phyloP scores from a whole-genome alignment of 2,888 invertebrate species.

The Calliphora vomitoria region DNA sequence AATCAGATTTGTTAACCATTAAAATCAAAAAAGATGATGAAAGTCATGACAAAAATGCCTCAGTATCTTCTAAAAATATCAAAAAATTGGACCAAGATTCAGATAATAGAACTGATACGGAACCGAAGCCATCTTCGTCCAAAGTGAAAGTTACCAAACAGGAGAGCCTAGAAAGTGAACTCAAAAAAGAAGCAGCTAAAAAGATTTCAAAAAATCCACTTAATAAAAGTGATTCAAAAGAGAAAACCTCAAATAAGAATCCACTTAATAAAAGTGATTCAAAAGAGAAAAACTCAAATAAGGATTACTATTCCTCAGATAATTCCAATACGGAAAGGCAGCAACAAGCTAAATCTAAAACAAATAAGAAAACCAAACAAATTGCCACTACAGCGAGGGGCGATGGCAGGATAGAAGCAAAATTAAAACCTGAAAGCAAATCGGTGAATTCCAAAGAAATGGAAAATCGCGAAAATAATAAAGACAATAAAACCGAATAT shows the following conservation, averaged over 20 bases:
- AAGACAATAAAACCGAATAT: background rate
- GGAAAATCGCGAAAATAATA: background rate
- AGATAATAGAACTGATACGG: background rate
- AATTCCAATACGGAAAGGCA: constrained; percentile 33
- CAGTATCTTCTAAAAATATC: constrained; percentile 27
- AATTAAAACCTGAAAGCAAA: constrained; percentile 35
- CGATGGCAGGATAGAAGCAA: background rate
- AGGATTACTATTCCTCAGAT: constrained; percentile 25
- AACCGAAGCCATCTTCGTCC: background rate
- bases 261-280: background rate
- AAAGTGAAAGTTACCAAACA: constrained; percentile 5
- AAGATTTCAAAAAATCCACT: background rate
- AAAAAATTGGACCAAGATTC: constrained; percentile 25
- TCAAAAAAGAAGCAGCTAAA: background rate
- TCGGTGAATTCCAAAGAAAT: background rate
- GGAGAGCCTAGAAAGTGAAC: background rate
- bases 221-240: constrained; percentile 9
- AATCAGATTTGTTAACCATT: constrained; percentile 87
- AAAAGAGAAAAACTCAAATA: background rate
- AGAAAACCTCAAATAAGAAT: background rate
- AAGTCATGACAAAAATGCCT: constrained; percentile 23
- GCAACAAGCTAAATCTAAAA: constrained; percentile 35
- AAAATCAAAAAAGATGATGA: constrained; percentile 82
- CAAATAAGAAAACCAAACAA: background rate
- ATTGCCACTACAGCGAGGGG: background rate